Evolutionary conservation across 2,113 vertebrate genomes (phyloP), one percentile per base, ranked within the genome.

Genomic region (Tichodroma muraria): DNA sequence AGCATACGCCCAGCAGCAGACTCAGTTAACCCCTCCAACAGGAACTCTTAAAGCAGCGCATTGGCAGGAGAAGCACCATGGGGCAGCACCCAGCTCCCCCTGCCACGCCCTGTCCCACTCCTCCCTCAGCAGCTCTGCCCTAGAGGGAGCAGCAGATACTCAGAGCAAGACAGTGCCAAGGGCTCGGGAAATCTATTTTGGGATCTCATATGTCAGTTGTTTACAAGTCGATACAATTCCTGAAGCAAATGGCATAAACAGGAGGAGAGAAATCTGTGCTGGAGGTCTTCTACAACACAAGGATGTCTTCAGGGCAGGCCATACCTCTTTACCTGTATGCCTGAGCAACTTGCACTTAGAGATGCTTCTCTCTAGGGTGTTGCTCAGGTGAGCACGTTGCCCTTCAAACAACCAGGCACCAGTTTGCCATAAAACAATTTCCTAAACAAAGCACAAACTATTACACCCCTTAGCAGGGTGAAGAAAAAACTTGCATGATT

Each of bases 51-150:
- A 30, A 64, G 75, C 3, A 3, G 56, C 42, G 38, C 35, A 15
- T 0, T 0, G 1, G n/a, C 85, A 82, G 33, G 22, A 82, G 54
- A 73, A 95, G 60, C 10, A 1, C 19, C 4, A 3, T 0, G 0
- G 65, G 69, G 52, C 6, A 10, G 44, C 37, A 72, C 28, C 73
- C 11, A 1, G 16, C 37, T 15, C 33, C 40, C 31, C 37, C 80
- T 13, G 1, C 8, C 35, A 18, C 8, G 6, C 42, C 23, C 13
- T 7, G 2, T 3, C 30, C 47, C 0, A 2, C 31, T 60, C 52
- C 77, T 56, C 42, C 2, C 61, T 68, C 2, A 71, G 68, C 84
- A 23, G 83, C 69, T 82, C 77, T 73, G 31, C 38, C 22, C 0
- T 12, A 21, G 3, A 70, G 54, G 42, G 42, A 5, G 1, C 30